These are phyloP conservation scores for Neogobius melanostomus DNA, from an alignment of 2,113 vertebrate species.

Conservation along the genomic window DNA sequence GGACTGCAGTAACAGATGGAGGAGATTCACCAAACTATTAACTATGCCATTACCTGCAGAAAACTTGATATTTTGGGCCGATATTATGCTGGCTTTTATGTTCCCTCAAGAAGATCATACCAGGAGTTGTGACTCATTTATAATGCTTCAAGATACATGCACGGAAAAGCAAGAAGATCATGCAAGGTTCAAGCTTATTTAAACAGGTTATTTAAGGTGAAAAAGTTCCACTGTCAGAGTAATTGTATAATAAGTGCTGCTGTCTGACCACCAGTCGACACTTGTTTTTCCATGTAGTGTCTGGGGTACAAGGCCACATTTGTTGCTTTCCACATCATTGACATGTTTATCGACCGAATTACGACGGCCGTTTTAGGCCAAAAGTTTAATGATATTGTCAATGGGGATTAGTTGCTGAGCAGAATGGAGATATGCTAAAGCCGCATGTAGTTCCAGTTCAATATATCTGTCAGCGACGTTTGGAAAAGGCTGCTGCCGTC, in stretches of 20 bases:
- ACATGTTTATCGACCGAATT: slow-evolving; percentile 39
- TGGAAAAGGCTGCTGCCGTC: slow-evolving; percentile 5
- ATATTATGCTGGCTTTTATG: too few species aligned
- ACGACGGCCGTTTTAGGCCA: slow-evolving; percentile 10
- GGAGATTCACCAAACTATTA: slow-evolving; percentile 13
- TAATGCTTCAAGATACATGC: too few species aligned
- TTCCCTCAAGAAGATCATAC: too few species aligned
- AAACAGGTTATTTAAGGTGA: neutral
- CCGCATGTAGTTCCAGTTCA: neutral
- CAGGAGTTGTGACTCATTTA: too few species aligned
- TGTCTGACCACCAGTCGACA: slow-evolving; percentile 14
- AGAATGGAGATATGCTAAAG: slow-evolving; percentile 24
- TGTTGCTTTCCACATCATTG: slow-evolving; percentile 19
- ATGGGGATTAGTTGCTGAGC: slow-evolving; percentile 17
- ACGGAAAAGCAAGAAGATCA: too few species aligned
- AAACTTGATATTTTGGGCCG: neutral
- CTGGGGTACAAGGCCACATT: slow-evolving; percentile 15
- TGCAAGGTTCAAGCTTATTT: too few species aligned
- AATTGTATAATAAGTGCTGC: slow-evolving; percentile 1
- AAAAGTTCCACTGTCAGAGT: neutral
- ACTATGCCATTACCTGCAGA: slow-evolving; percentile 1
- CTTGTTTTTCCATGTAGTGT: slow-evolving; percentile 8
- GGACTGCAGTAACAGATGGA: slow-evolving; percentile 11
- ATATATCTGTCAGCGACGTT: slow-evolving; percentile 19
- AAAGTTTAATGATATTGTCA: slow-evolving; percentile 23